Conservation (phyloP, 2,113 vertebrate genomes). For the Coptodon bakossiorum region DNA sequence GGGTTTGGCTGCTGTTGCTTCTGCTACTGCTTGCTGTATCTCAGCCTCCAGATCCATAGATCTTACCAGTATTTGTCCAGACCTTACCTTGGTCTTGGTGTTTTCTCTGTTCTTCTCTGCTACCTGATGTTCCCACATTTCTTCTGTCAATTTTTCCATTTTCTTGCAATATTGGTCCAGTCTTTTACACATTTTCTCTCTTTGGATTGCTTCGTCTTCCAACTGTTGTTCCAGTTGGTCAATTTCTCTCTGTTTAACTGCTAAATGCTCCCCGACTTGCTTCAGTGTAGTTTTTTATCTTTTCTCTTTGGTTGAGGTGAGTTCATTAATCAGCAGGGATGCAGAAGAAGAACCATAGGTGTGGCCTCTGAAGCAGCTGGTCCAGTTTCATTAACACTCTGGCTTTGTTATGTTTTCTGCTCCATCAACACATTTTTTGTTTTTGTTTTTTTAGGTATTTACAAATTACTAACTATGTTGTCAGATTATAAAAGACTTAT, state of each 20-base stretch:
- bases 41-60: neutral
- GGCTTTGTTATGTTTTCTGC: neutral
- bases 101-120: neutral
- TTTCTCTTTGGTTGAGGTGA: neutral
- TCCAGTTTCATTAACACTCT: neutral
- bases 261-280: neutral
- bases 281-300: neutral
- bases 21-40: neutral
- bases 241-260: neutral
- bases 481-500: neutral
- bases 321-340: neutral
- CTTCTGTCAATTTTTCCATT: neutral
- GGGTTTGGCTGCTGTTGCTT: neutral
- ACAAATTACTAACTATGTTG: neutral
- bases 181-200: neutral
- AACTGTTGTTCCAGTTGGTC: neutral
- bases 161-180: neutral
- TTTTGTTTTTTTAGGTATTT: neutral
- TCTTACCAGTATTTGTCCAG: neutral
- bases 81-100: neutral
- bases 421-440: neutral
- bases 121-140: neutral
- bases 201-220: neutral
- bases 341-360: rapidly evolving
- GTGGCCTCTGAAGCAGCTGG: neutral